phyloP scores from a whole-genome alignment of 2,888 invertebrate genomes.

The Silvanus unidentatus region DNA sequence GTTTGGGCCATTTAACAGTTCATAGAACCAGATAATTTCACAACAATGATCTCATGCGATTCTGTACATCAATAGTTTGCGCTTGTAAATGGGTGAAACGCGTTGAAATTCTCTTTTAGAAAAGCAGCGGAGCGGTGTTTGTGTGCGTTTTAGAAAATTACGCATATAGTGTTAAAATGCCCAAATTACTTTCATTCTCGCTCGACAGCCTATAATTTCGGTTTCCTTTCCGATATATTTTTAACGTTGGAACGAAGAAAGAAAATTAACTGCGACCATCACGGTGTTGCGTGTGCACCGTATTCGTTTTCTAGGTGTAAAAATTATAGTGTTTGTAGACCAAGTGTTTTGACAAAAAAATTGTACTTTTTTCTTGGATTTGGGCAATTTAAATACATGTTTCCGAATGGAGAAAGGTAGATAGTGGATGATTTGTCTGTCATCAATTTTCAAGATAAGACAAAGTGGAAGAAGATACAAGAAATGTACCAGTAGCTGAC shows the following conservation, averaged over 20 bases:
- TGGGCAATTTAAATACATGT: too few relatives aligned
- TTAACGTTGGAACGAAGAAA: neutral
- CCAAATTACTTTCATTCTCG: conserved; percentile 43
- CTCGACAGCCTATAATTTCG: conserved; percentile 45
- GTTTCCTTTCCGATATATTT: conserved; percentile 36
- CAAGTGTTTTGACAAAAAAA: too few relatives aligned
- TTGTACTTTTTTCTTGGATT: neutral
- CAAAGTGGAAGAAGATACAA: too few relatives aligned
- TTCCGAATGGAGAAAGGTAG: too few relatives aligned
- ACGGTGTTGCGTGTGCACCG: conserved; percentile 6
- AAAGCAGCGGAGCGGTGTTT: conserved; percentile 7
- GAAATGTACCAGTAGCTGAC: too few relatives aligned
- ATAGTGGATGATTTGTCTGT: too few relatives aligned
- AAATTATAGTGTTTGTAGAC: conserved; percentile 33
- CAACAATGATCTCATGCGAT: conserved; percentile 13
- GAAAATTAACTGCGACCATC: conserved; percentile 15
- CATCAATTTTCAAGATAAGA: too few relatives aligned
- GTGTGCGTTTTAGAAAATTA: conserved; percentile 36
- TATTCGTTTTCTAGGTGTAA: conserved; percentile 42
- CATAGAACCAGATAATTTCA: conserved; percentile 15
- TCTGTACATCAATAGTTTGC: conserved; percentile 12
- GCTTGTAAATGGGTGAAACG: too few relatives aligned
- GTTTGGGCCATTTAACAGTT: conserved; percentile 18
- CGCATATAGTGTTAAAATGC: conserved; percentile 44
- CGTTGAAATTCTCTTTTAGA: too few relatives aligned